Evolutionary conservation across 1,140 invertebrate species (phyloP).

Genomic region (Zaprionus vittiger): DNA sequence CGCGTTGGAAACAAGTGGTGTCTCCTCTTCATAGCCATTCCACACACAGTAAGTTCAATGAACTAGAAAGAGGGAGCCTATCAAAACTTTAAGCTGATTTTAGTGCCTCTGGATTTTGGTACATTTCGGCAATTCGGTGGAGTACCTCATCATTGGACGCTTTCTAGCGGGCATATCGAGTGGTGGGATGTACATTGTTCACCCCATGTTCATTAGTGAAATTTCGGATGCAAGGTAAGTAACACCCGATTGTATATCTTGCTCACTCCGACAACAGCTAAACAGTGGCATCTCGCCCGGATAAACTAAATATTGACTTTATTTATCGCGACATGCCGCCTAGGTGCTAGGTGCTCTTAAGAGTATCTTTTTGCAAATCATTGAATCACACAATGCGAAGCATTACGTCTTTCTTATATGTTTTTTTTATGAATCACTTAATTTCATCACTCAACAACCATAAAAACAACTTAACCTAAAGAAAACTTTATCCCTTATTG

Average conservation of each 20-base stretch:
- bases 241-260: conserved; percentile 29
- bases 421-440: not conserved
- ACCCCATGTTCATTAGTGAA: conserved; percentile 74
- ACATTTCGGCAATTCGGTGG: conserved; percentile 56
- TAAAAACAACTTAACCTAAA: no score
- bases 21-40: conserved; percentile 61
- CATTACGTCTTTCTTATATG: not conserved
- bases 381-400: not conserved
- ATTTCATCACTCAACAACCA: not conserved
- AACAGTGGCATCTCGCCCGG: conserved; percentile 11
- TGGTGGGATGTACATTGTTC: conserved; percentile 68
- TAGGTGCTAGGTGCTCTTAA: not conserved
- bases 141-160: conserved; percentile 77
- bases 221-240: conserved; percentile 78
- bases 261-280: conserved; percentile 4
- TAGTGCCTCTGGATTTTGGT: conserved; percentile 70
- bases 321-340: conserved; percentile 11
- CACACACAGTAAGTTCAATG: conserved; percentile 52
- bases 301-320: conserved; percentile 13
- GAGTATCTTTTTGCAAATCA: conserved; percentile 4
- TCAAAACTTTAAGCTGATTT: not conserved
- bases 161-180: conserved; percentile 80
- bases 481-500: no score
- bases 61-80: not conserved
- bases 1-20: conserved; percentile 56